phyloP scores from a whole-genome alignment of 2,113 vertebrate species.

The Chaetorhynchus papuensis region DNA sequence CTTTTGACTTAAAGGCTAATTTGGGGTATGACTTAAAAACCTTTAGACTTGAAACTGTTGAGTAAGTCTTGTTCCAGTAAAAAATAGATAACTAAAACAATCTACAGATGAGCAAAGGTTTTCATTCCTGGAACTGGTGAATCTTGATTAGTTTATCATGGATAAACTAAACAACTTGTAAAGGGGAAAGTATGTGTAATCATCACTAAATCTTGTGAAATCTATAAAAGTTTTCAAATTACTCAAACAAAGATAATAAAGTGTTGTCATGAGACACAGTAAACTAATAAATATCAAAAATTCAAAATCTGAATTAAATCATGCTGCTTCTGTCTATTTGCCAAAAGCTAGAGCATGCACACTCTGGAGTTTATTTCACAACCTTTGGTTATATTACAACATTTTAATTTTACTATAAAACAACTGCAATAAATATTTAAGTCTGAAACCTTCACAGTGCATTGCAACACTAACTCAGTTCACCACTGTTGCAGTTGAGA shows the following conservation, averaged over 20 bases:
- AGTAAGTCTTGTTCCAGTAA: background rate
- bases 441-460: background rate
- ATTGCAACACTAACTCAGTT: background rate
- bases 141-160: conserved; percentile 3
- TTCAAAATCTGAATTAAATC: background rate
- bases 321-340: background rate
- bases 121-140: background rate
- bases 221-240: background rate
- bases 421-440: background rate
- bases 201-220: background rate
- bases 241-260: background rate
- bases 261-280: background rate
- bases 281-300: background rate
- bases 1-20: background rate
- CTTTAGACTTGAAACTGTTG: background rate
- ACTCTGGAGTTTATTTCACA: background rate
- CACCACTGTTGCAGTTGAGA: too few species aligned
- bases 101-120: background rate
- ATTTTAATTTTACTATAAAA: background rate
- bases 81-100: conserved; percentile 2
- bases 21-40: background rate
- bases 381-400: background rate
- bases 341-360: background rate
- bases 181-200: background rate
- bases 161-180: conserved; percentile 18